These are phyloP conservation scores for Megalonaias nervosa DNA, from an alignment of 1,140 invertebrate species.

Conservation along the genomic window DNA sequence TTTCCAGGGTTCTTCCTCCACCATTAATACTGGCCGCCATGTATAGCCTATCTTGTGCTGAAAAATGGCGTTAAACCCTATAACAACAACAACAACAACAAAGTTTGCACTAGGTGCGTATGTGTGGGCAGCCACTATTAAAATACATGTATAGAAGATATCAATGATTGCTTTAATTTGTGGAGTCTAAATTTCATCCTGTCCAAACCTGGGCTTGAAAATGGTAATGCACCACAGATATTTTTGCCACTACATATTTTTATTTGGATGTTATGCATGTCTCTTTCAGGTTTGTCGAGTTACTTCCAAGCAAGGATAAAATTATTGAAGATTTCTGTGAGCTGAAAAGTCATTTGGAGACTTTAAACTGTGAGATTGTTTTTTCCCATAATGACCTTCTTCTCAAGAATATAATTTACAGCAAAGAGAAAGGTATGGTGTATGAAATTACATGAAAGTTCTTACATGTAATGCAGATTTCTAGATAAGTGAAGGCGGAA, in stretches of 20 bases:
- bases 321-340: constrained; percentile 81
- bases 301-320: constrained; percentile 78
- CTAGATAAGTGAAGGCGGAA: not conserved
- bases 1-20: no score
- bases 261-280: not conserved
- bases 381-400: constrained; percentile 99
- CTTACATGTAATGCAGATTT: not conserved
- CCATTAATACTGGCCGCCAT: no score
- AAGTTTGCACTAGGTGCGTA: no score
- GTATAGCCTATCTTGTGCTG: no score
- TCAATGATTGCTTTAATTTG: no score
- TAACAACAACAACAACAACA: no score
- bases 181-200: no score
- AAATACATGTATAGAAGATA: no score
- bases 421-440: constrained; percentile 75
- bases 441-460: not conserved
- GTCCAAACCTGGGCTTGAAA: no score
- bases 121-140: no score
- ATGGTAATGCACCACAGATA: no score
- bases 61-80: no score
- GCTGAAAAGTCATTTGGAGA: constrained; percentile 79
- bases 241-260: not conserved
- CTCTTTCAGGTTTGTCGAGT: constrained; percentile 78
- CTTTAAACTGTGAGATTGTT: constrained; percentile 85
- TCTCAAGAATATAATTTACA: constrained; percentile 92